Percentiles rank a stretch among this genome's conserved stretches.
These are phyloP conservation scores for Xestia xanthographa DNA, from an alignment of 2,888 invertebrate species.

Conservation along the genomic window DNA sequence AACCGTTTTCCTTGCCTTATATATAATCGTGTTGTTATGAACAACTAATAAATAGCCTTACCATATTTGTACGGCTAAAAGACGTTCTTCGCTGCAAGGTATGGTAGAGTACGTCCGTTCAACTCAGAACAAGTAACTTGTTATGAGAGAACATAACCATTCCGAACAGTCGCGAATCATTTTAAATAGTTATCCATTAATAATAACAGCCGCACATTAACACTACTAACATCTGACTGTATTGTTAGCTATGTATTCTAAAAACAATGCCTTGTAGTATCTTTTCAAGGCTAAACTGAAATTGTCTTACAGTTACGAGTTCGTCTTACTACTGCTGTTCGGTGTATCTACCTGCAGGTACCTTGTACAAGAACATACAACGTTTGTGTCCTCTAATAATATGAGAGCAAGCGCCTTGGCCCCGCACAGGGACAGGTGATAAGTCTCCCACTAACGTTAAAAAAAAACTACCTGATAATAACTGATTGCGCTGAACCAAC, in stretches of 20 bases:
- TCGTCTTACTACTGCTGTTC: not conserved
- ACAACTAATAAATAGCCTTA: not conserved
- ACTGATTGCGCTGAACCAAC: not conserved
- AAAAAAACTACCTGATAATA: not conserved
- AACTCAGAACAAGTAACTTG: not conserved
- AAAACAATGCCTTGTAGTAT: not conserved
- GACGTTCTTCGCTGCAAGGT: not conserved
- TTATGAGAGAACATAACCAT: slow-evolving; percentile 3
- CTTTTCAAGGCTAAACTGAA: not conserved
- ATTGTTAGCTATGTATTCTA: not conserved
- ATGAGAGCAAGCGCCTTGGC: not conserved
- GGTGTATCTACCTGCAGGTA: not conserved
- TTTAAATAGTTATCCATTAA: slow-evolving; percentile 9
- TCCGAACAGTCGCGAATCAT: not conserved
- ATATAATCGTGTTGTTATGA: not conserved
- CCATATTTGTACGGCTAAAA: not conserved
- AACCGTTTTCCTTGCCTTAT: not conserved
- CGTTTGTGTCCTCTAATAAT: not conserved
- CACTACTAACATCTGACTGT: slow-evolving; percentile 4
- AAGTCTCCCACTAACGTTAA: not conserved
- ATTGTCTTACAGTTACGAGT: not conserved
- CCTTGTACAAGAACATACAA: not conserved
- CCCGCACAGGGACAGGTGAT: slow-evolving; percentile 5
- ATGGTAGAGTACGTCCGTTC: not conserved
- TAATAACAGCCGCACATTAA: slow-evolving; percentile 13